phyloP scores from a whole-genome alignment of 2,113 vertebrate genomes.

The Poeciliopsis retropinna region DNA sequence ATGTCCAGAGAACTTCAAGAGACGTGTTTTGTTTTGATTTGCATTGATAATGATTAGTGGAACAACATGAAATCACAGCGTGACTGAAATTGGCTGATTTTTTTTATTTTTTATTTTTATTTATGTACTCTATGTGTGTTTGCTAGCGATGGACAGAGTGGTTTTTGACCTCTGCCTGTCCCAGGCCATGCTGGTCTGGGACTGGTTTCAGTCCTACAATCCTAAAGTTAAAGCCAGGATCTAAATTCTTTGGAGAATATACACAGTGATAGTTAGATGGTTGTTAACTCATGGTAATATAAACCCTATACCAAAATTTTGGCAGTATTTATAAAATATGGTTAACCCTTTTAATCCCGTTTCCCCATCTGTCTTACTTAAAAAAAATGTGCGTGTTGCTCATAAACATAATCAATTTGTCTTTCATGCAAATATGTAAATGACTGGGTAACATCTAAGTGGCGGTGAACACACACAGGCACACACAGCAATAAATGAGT shows the following conservation, averaged over 20 bases:
- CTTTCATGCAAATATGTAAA: constrained; percentile 73
- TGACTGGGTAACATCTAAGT: constrained; percentile 64
- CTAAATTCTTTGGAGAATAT: too few relatives aligned
- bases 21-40: constrained; percentile 51
- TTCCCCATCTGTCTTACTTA: constrained; percentile 3
- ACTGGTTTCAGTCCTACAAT: background rate
- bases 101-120: background rate
- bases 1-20: constrained; percentile 67
- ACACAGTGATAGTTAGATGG: background rate
- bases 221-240: background rate
- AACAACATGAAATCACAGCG: background rate
- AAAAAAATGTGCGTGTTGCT: constrained; percentile 2
- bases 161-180: background rate
- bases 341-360: constrained; percentile 9
- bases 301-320: background rate
- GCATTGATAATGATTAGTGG: too few relatives aligned
- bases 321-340: background rate
- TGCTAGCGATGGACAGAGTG: background rate
- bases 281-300: constrained; percentile 2
- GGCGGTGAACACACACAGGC: constrained; percentile 31
- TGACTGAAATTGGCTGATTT: background rate
- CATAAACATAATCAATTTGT: constrained; percentile 55
- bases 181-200: background rate
- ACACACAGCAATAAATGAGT: constrained; percentile 65
- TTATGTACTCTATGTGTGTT: background rate